These are phyloP conservation scores for Dasypogon diadema DNA, from an alignment of 2,888 invertebrate genomes.

Conservation along the genomic window DNA sequence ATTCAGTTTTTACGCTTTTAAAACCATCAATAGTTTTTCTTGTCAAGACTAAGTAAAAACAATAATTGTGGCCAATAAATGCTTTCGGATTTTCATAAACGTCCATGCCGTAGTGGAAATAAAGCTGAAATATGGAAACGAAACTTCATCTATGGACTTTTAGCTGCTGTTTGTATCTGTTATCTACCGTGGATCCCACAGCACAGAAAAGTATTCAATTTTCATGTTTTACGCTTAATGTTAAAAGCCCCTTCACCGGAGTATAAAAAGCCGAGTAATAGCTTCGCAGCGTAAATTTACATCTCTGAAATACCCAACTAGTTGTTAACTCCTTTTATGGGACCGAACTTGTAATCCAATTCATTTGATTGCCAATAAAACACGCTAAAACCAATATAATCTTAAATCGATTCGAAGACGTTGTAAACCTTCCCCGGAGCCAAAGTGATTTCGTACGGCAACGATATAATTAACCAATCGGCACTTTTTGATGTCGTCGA, in stretches of 20 bases:
- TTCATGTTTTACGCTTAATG: slow-evolving; percentile 1
- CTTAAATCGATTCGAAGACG: slow-evolving; percentile 28
- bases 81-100: no score
- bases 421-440: neutral
- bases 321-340: slow-evolving; percentile 48
- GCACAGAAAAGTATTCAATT: slow-evolving; percentile 16
- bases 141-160: neutral
- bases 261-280: neutral
- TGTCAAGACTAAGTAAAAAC: no score
- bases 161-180: neutral
- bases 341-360: slow-evolving; percentile 50
- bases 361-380: slow-evolving; percentile 52
- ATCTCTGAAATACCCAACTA: slow-evolving; percentile 27
- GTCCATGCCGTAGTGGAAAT: neutral
- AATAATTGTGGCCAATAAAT: no score
- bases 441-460: slow-evolving; percentile 27
- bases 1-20: no score
- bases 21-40: no score
- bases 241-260: slow-evolving; percentile 2
- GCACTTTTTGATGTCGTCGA: slow-evolving; percentile 32
- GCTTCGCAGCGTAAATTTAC: slow-evolving; percentile 15
- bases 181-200: neutral
- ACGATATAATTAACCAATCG: slow-evolving; percentile 51
- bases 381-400: slow-evolving; percentile 51
- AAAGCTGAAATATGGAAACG: neutral